These are phyloP conservation scores for Nebria ingens DNA, from an alignment of 1,140 invertebrate species.

Conservation along the genomic window DNA sequence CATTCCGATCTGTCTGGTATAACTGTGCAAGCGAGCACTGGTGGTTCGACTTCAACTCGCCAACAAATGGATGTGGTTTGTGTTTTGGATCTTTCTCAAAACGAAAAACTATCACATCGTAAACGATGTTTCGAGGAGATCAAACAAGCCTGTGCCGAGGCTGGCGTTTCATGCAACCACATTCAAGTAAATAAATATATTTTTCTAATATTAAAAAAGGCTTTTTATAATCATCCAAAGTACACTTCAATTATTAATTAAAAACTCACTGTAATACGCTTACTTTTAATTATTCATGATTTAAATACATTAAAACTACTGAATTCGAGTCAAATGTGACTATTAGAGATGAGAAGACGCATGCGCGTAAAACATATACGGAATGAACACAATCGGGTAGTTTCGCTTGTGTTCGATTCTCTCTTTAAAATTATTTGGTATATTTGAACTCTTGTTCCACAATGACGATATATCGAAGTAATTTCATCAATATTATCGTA, in stretches of 20 bases:
- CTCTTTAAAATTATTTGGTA: too few species aligned
- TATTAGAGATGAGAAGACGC: too few species aligned
- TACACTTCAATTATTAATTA: neutral
- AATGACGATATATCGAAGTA: too few species aligned
- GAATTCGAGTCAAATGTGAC: too few species aligned
- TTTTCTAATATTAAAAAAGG: constrained; percentile 9
- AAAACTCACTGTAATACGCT: too few species aligned
- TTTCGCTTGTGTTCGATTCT: too few species aligned
- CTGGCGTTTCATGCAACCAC: constrained; percentile 71
- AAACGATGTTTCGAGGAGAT: constrained; percentile 77
- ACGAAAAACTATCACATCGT: constrained; percentile 57
- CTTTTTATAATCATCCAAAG: constrained; percentile 9
- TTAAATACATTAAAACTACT: too few species aligned
- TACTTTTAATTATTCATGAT: too few species aligned
- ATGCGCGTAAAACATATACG: too few species aligned
- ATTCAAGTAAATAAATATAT: constrained; percentile 53
- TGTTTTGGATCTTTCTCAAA: constrained; percentile 68
- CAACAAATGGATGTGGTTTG: constrained; percentile 83
- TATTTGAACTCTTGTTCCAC: too few species aligned
- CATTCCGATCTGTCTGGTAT: constrained; percentile 57
- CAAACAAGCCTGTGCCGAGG: constrained; percentile 61
- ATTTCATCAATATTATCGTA: too few species aligned
- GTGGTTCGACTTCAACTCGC: constrained; percentile 26
- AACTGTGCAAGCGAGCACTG: constrained; percentile 41
- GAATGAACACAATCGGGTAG: too few species aligned